Evolutionary conservation across 2,113 vertebrate genomes (phyloP).

Genomic region (Chloebia gouldiae): DNA sequence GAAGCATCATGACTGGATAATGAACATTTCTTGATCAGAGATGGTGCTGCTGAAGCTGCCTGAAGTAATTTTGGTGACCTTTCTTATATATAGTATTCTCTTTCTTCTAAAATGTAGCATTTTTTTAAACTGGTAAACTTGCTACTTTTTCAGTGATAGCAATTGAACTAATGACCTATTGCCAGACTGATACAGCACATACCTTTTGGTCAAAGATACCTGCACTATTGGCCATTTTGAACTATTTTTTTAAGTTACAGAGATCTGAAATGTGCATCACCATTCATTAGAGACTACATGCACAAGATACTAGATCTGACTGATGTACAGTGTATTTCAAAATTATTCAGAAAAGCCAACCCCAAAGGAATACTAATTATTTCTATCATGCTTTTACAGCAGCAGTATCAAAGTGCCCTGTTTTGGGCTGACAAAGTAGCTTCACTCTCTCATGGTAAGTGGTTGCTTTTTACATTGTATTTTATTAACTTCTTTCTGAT

Average conservation of each 20-base stretch:
- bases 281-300: background rate
- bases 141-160: background rate
- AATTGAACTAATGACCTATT: background rate
- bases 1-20: background rate
- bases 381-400: constrained; percentile 75
- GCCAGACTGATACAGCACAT: rapidly evolving
- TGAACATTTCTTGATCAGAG: background rate
- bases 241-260: background rate
- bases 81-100: background rate
- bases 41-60: background rate
- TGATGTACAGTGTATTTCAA: background rate
- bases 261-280: background rate
- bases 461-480: background rate
- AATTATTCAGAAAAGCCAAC: background rate
- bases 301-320: background rate
- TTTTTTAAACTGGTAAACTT: background rate
- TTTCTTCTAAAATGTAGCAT: background rate
- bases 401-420: constrained; percentile 98
- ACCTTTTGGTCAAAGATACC: background rate
- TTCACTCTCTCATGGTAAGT: constrained; percentile 94
- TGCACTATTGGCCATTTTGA: background rate
- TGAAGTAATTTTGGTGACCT: background rate
- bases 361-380: background rate
- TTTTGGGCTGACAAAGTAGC: constrained; percentile 99
- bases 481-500: background rate